phyloP scores from a whole-genome alignment of 2,797 vertebrate species.

The Gymnodraco acuticeps region DNA sequence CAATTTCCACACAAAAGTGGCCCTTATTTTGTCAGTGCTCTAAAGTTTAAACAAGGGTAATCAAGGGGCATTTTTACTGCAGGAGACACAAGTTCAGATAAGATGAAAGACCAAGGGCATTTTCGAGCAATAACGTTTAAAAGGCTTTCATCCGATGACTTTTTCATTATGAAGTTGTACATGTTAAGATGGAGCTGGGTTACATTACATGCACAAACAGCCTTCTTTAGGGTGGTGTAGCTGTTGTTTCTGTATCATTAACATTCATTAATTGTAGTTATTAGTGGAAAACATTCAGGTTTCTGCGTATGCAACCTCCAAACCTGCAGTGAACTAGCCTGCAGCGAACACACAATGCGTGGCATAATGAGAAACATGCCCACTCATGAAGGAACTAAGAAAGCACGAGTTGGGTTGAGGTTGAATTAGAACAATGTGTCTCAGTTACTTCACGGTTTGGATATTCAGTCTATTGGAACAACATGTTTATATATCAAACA shows the following conservation, averaged over 20 bases:
- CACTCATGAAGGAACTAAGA: neutral
- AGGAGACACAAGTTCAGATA: too few relatives aligned
- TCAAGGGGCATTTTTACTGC: too few relatives aligned
- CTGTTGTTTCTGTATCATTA: neutral
- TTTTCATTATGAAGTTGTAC: too few relatives aligned
- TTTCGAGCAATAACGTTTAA: too few relatives aligned
- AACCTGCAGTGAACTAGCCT: neutral
- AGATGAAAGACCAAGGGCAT: too few relatives aligned
- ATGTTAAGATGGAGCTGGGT: too few relatives aligned
- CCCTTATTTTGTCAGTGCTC: neutral
- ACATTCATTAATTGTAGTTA: neutral
- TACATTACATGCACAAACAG: too few relatives aligned
- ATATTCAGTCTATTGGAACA: neutral
- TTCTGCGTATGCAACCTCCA: neutral
- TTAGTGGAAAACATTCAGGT: too few relatives aligned
- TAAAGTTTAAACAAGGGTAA: too few relatives aligned
- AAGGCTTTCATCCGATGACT: too few relatives aligned
- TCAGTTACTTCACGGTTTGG: neutral
- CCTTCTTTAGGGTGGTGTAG: neutral
- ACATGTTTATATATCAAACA: neutral
- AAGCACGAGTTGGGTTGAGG: neutral
- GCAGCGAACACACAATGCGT: neutral
- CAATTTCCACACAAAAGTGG: neutral
- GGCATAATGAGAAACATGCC: neutral
- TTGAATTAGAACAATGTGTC: neutral